Evolutionary conservation across 2,797 vertebrate genomes (phyloP).

Genomic region (Prunella strophiata): DNA sequence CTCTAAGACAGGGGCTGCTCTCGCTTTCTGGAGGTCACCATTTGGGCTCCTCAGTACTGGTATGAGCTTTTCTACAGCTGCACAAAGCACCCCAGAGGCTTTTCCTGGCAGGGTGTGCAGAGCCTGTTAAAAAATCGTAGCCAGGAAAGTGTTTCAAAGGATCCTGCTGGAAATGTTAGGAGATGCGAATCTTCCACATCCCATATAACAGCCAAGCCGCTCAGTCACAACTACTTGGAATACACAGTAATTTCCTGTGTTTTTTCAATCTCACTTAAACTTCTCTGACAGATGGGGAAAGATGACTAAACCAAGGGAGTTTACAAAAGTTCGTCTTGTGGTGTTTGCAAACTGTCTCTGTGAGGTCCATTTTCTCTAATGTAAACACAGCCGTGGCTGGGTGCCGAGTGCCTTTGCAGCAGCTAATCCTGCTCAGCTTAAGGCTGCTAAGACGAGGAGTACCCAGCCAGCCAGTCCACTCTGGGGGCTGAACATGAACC

Average conservation of each 20-base stretch:
- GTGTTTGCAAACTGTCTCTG: constrained; percentile 74
- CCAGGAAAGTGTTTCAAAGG: not conserved
- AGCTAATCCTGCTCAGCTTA: constrained; percentile 46
- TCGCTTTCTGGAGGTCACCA: not conserved
- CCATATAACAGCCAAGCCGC: constrained; percentile 72
- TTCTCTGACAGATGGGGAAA: constrained; percentile 73
- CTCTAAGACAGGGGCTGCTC: not conserved
- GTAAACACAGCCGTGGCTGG: constrained; percentile 69
- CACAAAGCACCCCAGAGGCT: constrained; percentile 1
- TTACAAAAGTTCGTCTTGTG: constrained; percentile 71
- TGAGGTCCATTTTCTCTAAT: constrained; percentile 68
- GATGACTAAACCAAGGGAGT: constrained; percentile 75
- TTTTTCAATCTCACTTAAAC: constrained; percentile 74
- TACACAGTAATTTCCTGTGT: constrained; percentile 78
- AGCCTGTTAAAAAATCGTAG: not conserved
- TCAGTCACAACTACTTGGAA: constrained; percentile 75
- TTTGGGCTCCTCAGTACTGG: not conserved
- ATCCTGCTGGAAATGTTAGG: constrained; percentile 55
- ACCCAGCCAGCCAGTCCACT: not conserved
- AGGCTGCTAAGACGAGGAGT: constrained; percentile 11
- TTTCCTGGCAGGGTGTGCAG: constrained; percentile 30
- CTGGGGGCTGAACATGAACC: not conserved
- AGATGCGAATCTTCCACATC: constrained; percentile 68
- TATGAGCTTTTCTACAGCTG: constrained; percentile 22
- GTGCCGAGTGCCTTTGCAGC: constrained; percentile 43